A percentile compares a stretch with the other conserved stretches of the same genome.
Evolutionary conservation across 2,797 vertebrate genomes (phyloP).

Genomic region (Rhynchotus rufescens): DNA sequence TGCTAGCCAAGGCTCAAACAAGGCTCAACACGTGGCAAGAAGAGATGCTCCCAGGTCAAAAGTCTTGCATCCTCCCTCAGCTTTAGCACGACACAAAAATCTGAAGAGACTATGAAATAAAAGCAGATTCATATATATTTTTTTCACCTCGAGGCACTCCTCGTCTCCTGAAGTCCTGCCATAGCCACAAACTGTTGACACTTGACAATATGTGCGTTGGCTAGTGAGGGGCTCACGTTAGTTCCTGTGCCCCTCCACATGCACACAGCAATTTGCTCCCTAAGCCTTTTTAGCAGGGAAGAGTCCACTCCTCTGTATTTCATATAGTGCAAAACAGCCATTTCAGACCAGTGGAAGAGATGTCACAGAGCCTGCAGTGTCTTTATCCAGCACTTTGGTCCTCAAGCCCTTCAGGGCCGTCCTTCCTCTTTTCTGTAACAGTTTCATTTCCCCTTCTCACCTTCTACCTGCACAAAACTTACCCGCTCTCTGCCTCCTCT

Average conservation of each 20-base stretch:
- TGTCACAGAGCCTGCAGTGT: not conserved
- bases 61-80: not conserved
- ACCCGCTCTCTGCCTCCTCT: not conserved
- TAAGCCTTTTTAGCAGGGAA: not conserved
- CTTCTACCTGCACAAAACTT: not conserved
- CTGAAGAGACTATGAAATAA: not conserved
- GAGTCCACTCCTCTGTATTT: not conserved
- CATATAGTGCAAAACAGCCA: not conserved
- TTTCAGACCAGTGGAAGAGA: not conserved
- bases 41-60: not conserved
- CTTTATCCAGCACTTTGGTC: not conserved
- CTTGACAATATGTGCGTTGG: not conserved
- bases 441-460: slow-evolving; percentile 19
- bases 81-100: not conserved
- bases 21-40: not conserved
- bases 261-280: not conserved
- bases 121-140: not conserved
- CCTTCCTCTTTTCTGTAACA: not conserved
- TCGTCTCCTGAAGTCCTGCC: not conserved
- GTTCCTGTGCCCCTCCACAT: not conserved
- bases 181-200: not conserved
- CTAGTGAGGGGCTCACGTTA: not conserved
- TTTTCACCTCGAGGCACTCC: not conserved
- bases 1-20: not conserved
- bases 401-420: not conserved